Evolutionary conservation across 2,113 vertebrate species (phyloP), one percentile per base, ranked within the genome.

Genomic region (Caloenas nicobarica): DNA sequence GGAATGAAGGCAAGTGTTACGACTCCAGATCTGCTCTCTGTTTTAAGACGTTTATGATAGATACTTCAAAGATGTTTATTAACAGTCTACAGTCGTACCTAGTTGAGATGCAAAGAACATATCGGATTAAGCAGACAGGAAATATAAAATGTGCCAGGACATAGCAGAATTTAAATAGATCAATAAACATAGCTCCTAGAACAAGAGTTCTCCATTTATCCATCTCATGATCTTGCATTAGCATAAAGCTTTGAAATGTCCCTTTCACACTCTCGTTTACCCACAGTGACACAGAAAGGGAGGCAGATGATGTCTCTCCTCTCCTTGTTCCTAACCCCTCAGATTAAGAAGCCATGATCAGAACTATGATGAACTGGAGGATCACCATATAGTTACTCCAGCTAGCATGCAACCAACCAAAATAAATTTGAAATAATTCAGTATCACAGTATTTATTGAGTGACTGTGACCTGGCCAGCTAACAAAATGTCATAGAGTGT

Each of bases 171-270:
- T 94, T 80, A 94, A 93, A 88, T 28, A 91, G 76, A 83, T 88
- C 88, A 78, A 96, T 88, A 93, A 91, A 80, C 68, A 90, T 1
- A 86, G 60, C 64, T 73, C 86, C 50, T 42, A 86, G 79, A 93
- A 93, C 76, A 82, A 80, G 57, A 74, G 60, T 48, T 65, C 76
- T 86, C 33, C 50, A 44, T 88, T 93, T 86, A 90, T 95, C 71
- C 60, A 88, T 91, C 71, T 83, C 73, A 50, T 65, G 93, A 93
- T 91, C 94, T 94, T 95, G 93, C 3, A 83, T 78, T 83, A 95
- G 74, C 79, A 86, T 51, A 25, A 93, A 86, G 62, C 88, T 93
- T 61, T 76, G 51, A 91, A 92, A 46, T 6, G 24, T 36, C 71
- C 53, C 68, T 73, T 88, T 89, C 64, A 53, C 50, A 64, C 34